Conservation (phyloP, 2,113 vertebrate genomes). For the Thunnus thynnus region DNA sequence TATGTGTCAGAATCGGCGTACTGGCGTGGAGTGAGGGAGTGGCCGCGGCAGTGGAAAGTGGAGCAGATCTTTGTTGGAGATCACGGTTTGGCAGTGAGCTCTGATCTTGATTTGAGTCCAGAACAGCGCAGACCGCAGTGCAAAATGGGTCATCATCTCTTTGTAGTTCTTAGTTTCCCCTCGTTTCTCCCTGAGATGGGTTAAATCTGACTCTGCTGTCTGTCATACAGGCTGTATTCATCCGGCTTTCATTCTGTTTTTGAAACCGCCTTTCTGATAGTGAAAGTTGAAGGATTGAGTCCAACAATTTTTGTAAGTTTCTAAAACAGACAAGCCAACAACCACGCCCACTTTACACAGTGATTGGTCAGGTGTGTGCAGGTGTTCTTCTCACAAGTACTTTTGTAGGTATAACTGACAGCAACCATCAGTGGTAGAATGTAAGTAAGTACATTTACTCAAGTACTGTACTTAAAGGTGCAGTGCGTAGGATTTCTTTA, state of each 20-base stretch:
- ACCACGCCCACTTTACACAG: no score
- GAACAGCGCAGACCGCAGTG: constrained; percentile 12
- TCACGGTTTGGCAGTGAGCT: constrained; percentile 35
- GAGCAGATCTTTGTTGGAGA: constrained; percentile 53
- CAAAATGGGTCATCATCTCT: constrained; percentile 58
- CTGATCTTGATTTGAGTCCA: constrained; percentile 52
- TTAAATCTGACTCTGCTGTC: neutral
- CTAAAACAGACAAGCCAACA: no score
- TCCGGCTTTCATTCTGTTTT: neutral
- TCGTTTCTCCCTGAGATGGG: neutral
- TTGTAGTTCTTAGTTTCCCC: constrained; percentile 22
- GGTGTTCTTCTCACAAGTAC: no score
- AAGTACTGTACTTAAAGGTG: no score
- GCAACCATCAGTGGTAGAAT: no score
- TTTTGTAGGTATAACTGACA: no score
- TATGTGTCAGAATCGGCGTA: neutral
- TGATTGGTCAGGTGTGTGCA: no score
- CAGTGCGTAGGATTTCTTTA: no score
- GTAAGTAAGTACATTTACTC: no score
- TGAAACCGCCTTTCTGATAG: no score
- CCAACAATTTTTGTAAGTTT: no score
- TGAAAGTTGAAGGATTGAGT: no score
- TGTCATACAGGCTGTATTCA: neutral
- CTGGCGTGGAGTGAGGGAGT: neutral
- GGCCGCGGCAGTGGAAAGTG: constrained; percentile 15